Evolutionary conservation across 2,797 vertebrate species (phyloP).

Genomic region (Sebastes dallii): DNA sequence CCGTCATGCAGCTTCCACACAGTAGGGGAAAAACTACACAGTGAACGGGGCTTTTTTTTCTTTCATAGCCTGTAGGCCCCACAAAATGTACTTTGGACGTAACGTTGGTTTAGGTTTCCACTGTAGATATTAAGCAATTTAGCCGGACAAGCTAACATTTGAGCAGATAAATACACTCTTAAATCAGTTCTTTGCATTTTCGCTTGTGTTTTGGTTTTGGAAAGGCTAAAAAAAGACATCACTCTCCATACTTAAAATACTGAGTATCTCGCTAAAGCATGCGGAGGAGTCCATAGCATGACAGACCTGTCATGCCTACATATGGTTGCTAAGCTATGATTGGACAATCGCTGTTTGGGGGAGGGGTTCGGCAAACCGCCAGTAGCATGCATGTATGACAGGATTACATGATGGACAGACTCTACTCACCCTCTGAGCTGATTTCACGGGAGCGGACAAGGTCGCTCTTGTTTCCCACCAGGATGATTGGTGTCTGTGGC

Average conservation of each 20-base stretch:
- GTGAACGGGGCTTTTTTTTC: no score
- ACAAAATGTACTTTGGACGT: not conserved
- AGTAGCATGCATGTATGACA: not conserved
- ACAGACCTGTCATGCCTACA: not conserved
- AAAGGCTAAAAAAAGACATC: not conserved
- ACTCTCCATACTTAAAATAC: not conserved
- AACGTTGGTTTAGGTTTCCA: not conserved
- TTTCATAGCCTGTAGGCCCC: not conserved
- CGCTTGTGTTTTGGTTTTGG: not conserved
- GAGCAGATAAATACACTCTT: not conserved
- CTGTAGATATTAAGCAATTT: not conserved
- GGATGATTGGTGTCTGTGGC: constrained; percentile 89
- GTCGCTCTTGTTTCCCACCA: constrained; percentile 95
- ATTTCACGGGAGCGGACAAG: constrained; percentile 91
- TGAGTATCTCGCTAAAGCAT: not conserved
- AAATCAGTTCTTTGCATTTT: not conserved
- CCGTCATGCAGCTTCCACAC: no score
- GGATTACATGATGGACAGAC: not conserved
- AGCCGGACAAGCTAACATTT: not conserved
- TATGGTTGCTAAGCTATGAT: not conserved
- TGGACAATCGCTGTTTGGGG: not conserved
- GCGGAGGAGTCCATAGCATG: not conserved
- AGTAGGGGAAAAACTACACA: no score
- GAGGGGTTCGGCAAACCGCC: not conserved
- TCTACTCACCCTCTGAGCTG: constrained; percentile 85